A percentile compares a stretch with the other conserved stretches of the same genome.
phyloP scores from a whole-genome alignment of 2,797 vertebrate genomes.

The Coregonus sp. region DNA sequence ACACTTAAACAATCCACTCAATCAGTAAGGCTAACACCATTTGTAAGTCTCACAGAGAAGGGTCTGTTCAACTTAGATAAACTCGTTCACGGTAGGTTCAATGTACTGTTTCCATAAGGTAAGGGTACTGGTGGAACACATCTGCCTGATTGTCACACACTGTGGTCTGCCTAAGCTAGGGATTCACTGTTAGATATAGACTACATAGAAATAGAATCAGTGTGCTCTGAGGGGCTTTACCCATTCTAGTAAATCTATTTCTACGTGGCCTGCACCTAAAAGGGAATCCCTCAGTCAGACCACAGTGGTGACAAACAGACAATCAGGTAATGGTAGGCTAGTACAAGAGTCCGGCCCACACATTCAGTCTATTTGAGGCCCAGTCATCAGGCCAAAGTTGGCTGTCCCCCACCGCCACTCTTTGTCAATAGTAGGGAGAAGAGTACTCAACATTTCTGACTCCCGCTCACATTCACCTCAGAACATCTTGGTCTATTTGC shows the following conservation, averaged over 20 bases:
- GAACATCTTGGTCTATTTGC: slow-evolving; percentile 5
- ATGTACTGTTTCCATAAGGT: slow-evolving; percentile 52
- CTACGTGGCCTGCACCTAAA: not conserved
- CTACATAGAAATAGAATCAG: not conserved
- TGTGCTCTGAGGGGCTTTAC: not conserved
- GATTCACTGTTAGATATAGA: slow-evolving; percentile 33
- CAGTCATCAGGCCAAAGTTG: slow-evolving; percentile 51
- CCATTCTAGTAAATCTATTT: not conserved
- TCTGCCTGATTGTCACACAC: slow-evolving; percentile 53
- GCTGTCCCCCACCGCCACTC: slow-evolving; percentile 20
- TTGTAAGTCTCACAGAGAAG: slow-evolving; percentile 33
- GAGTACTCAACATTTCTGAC: slow-evolving; percentile 32
- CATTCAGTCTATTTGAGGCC: slow-evolving; percentile 45
- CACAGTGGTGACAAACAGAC: not conserved
- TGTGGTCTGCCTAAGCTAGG: slow-evolving; percentile 39
- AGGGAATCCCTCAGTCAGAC: too few relatives aligned
- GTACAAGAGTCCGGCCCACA: slow-evolving; percentile 10
- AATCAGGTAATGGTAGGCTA: not conserved
- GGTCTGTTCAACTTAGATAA: slow-evolving; percentile 52
- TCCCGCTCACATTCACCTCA: slow-evolving; percentile 17
- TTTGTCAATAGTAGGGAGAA: slow-evolving; percentile 34
- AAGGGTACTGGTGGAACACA: slow-evolving; percentile 47
- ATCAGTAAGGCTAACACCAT: not conserved
- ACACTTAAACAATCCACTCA: slow-evolving; percentile 18
- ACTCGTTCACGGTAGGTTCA: slow-evolving; percentile 33